phyloP scores from a whole-genome alignment of 1,140 invertebrate genomes.

The Nasonia giraulti region DNA sequence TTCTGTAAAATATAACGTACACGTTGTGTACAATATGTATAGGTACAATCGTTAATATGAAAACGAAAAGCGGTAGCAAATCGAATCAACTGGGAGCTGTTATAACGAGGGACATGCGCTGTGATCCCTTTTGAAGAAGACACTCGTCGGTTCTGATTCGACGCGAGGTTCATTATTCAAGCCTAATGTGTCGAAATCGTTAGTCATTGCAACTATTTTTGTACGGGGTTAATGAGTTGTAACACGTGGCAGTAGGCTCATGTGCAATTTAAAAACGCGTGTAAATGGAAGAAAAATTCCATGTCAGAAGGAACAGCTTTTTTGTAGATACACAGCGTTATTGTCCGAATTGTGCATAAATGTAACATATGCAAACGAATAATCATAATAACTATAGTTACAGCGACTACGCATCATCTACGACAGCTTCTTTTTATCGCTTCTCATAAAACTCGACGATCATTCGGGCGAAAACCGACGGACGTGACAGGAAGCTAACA shows the following conservation, averaged over 20 bases:
- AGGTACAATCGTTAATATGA: conserved; percentile 17
- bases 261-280: too few relatives aligned
- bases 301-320: too few relatives aligned
- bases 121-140: neutral
- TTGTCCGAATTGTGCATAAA: neutral
- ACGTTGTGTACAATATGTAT: neutral
- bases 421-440: neutral
- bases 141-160: neutral
- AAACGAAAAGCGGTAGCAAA: conserved; percentile 12
- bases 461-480: neutral
- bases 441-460: neutral
- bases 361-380: neutral
- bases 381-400: neutral
- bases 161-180: neutral
- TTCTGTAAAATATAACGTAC: neutral
- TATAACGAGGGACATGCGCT: neutral
- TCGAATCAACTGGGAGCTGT: neutral
- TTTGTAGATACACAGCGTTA: neutral
- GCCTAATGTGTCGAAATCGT: neutral
- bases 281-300: too few relatives aligned
- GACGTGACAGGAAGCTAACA: neutral
- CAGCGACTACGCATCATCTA: neutral
- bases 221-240: neutral
- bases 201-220: neutral
- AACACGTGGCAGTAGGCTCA: too few relatives aligned